Evolutionary conservation across 2,888 invertebrate species (phyloP), one percentile per base, ranked within the genome.

Genomic region (Synergus japonicus): DNA sequence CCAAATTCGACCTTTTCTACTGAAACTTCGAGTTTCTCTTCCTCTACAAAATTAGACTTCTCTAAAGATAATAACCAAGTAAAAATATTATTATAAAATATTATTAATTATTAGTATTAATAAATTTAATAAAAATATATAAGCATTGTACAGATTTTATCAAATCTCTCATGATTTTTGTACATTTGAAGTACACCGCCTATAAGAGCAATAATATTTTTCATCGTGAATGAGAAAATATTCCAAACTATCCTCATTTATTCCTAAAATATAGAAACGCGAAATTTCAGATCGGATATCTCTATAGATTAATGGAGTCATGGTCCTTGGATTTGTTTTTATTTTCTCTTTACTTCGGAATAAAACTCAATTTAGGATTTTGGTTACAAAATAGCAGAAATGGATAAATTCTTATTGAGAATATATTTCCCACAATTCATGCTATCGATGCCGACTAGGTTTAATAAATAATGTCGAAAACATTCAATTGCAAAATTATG

Each of bases 241-340:
- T 49, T 73, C 54, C n/a, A 10, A 73, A n/a, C 37, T 73, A 37
- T 37, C 54, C 10, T 18, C 54, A 54, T 54, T 73, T 54, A 54
- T 54, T 73, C 10, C 29, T n/a, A 54, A 4, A n/a, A 73, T 49
- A 37, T 54, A 73, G 46, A 29, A 54, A 54, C 54, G 54, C 22
- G 54, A 73, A n/a, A 49, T 73, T 73, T 5, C 37, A 73, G 54
- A 73, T 73, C n/a, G 49, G 49, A 73, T 73, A 37, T 73, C 54
- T 73, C 73, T 29, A 73, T 54, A 15, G 54, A 54, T 54, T 73
- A 73, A 54, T 73, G 54, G 37, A 73, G 22, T 22, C 54, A 73
- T 54, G 29, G 37, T 54, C 41, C 73, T 54, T 54, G 12, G 54
- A 49, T 69, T 69, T 29, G 29, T 41, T 73, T 37, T 73, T 49